Evolutionary conservation across 92 coral and sea anemone genomes (phyloP).

Genomic region (Palythoa grandiflora): DNA sequence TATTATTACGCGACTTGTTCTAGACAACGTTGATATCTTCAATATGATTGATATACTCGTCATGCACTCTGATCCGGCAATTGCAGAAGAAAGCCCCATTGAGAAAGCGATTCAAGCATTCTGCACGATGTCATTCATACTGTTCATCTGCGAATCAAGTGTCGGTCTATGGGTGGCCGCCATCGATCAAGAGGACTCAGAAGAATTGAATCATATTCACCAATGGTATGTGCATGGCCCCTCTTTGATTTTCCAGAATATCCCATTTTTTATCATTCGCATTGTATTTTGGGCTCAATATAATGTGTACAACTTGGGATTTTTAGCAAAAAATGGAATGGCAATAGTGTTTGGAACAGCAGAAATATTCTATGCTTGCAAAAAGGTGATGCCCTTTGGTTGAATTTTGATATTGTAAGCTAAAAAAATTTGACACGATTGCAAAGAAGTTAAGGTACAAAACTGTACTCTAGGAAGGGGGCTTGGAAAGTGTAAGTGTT

Average conservation of each 20-base stretch:
- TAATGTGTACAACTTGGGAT: slow-evolving; percentile 29
- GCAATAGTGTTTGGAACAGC: slow-evolving; percentile 33
- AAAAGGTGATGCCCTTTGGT: no score
- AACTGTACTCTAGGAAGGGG: no score
- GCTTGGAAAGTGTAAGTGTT: no score
- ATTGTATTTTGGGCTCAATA: slow-evolving; percentile 28
- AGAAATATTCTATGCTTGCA: no score
- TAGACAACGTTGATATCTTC: slow-evolving; percentile 53
- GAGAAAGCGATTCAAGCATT: slow-evolving; percentile 53
- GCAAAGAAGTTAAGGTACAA: no score
- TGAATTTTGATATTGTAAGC: no score
- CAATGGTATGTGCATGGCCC: neutral
- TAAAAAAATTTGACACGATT: no score
- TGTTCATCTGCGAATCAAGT: no score
- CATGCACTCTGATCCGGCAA: neutral
- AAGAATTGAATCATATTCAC: no score
- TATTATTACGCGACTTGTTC: neutral
- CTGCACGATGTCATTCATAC: slow-evolving; percentile 32
- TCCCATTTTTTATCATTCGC: slow-evolving; percentile 49
- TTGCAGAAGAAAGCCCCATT: slow-evolving; percentile 10
- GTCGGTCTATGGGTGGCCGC: no score
- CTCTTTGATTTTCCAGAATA: slow-evolving; percentile 24
- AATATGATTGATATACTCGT: slow-evolving; percentile 47
- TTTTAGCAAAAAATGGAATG: slow-evolving; percentile 35
- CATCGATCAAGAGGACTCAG: neutral